These are phyloP conservation scores for Zoanthus gigantus DNA, from an alignment of 92 coral and sea anemone genomes.

Conservation along the genomic window DNA sequence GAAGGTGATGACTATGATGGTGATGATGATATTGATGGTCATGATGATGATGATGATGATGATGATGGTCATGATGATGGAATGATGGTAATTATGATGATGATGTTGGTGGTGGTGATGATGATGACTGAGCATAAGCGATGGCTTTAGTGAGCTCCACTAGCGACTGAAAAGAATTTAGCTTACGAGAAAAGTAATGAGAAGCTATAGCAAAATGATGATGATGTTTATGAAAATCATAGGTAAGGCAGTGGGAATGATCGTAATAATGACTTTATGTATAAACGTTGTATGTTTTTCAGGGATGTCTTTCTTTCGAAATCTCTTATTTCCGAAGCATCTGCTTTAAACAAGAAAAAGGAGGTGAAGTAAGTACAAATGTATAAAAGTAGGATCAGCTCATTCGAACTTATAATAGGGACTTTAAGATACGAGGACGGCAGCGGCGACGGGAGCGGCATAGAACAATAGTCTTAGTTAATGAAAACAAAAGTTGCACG, in stretches of 20 bases:
- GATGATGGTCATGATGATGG: neutral
- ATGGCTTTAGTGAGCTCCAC: neutral
- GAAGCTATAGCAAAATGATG: neutral
- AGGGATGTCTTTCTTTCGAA: slow-evolving; percentile 47
- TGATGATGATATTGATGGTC: neutral
- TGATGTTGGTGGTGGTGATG: no score
- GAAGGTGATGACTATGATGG: no score
- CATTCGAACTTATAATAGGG: no score
- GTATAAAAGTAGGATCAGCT: neutral
- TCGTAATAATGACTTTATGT: neutral
- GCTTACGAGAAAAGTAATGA: neutral
- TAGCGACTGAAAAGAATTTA: neutral
- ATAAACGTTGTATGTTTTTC: neutral
- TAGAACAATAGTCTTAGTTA: no score
- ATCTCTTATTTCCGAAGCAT: slow-evolving; percentile 55
- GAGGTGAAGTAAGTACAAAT: slow-evolving; percentile 56
- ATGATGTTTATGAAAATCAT: neutral
- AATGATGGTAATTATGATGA: neutral
- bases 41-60: neutral
- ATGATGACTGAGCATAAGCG: neutral
- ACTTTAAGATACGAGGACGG: no score
- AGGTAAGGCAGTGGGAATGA: neutral
- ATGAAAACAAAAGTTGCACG: no score
- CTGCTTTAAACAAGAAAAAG: slow-evolving; percentile 53
- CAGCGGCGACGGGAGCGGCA: no score